These are phyloP conservation scores for Temnothorax rugatulus DNA, from an alignment of 2,888 invertebrate genomes.

Conservation along the genomic window DNA sequence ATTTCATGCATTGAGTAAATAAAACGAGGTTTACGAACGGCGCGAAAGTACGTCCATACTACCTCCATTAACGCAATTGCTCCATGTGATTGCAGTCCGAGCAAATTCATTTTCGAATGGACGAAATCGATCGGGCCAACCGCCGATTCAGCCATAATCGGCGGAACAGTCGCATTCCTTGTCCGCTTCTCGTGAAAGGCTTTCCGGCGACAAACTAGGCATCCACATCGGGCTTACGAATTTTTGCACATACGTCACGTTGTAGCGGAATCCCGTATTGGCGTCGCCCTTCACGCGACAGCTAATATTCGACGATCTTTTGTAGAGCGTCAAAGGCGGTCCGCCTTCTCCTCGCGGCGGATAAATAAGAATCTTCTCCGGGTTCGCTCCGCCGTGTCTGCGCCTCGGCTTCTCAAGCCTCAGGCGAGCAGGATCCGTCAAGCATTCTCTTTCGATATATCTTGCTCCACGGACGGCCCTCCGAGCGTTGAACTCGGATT, in stretches of 20 bases:
- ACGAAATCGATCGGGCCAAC: conserved; percentile 1
- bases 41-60: background rate
- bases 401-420: conserved; percentile 65
- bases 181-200: conserved; percentile 45
- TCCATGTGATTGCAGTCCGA: background rate
- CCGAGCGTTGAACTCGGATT: background rate
- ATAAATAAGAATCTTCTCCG: conserved; percentile 78
- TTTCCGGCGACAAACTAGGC: conserved; percentile 39
- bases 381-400: conserved; percentile 44
- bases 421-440: conserved; percentile 52
- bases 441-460: background rate
- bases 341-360: conserved; percentile 77
- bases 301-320: conserved; percentile 78
- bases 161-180: conserved; percentile 66
- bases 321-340: conserved; percentile 77
- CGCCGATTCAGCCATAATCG: conserved; percentile 73
- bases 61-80: conserved; percentile 34
- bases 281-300: conserved; percentile 73
- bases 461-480: background rate
- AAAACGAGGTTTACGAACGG: conserved; percentile 23
- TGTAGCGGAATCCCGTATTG: conserved; percentile 75
- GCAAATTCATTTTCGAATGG: conserved; percentile 34
- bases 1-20: background rate
- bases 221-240: conserved; percentile 76
- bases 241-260: conserved; percentile 79